Percentiles rank a stretch among this genome's conserved stretches.
Conservation (phyloP, 2,888 invertebrate species). For the Lycocerus yunnanus region DNA sequence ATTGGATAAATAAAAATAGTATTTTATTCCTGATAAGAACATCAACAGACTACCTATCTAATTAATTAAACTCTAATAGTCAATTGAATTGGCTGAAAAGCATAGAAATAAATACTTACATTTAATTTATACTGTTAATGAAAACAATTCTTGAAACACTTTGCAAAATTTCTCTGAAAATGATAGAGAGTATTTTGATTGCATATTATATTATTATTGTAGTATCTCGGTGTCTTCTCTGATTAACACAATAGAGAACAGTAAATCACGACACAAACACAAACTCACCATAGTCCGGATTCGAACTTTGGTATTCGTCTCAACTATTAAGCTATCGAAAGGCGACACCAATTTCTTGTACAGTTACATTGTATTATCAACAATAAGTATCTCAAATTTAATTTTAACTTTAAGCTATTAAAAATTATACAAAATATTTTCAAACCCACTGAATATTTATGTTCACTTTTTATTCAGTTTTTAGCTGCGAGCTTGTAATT, state of each 20-base stretch:
- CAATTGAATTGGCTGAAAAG: too few relatives aligned
- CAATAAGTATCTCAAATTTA: background rate
- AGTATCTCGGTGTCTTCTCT: background rate
- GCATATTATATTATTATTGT: background rate
- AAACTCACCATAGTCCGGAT: background rate
- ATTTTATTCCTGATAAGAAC: too few relatives aligned
- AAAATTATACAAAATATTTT: background rate
- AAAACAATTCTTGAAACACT: background rate
- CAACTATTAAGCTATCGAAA: background rate
- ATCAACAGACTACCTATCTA: too few relatives aligned
- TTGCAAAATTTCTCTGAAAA: background rate
- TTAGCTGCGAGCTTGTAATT: slow-evolving; percentile 13
- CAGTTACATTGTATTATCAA: background rate
- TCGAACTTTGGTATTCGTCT: background rate
- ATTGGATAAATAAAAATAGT: background rate
- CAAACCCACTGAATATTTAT: background rate
- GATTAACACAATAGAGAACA: background rate
- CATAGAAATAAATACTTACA: too few relatives aligned
- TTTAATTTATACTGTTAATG: too few relatives aligned
- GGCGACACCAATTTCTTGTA: background rate
- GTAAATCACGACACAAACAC: background rate
- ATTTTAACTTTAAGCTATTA: background rate
- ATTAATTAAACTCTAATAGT: too few relatives aligned
- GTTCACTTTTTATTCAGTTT: background rate
- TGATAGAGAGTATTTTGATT: background rate